Evolutionary conservation across 2,797 vertebrate genomes (phyloP).

Genomic region (Karalla daura): DNA sequence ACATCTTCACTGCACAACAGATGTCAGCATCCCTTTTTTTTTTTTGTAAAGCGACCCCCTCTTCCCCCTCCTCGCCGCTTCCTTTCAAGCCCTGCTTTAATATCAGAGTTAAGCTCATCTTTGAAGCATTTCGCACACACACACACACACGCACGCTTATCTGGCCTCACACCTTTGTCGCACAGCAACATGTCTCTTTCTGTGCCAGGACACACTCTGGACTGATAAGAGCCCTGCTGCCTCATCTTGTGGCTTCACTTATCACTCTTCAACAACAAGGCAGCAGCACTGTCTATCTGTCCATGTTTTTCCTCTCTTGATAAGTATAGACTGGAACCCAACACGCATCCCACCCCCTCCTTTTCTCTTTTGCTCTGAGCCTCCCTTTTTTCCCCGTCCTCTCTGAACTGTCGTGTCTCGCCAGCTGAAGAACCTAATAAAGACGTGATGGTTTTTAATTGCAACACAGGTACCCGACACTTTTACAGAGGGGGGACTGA

Average conservation of each 20-base stretch:
- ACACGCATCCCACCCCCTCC: conserved; percentile 1
- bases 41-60: conserved; percentile 8
- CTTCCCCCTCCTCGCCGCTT: background rate
- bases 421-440: conserved; percentile 44
- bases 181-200: conserved; percentile 66
- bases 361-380: conserved; percentile 6
- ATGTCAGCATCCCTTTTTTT: conserved; percentile 41
- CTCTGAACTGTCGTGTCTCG: conserved; percentile 20
- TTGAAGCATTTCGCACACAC: conserved; percentile 65
- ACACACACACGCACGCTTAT: conserved; percentile 71
- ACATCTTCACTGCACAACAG: conserved; percentile 47
- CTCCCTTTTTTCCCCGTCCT: background rate
- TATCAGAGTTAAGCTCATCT: conserved; percentile 63
- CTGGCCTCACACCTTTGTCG: conserved; percentile 71
- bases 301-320: conserved; percentile 55
- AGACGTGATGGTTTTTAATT: conserved; percentile 57
- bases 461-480: conserved; percentile 33
- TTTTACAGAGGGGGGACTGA: conserved; percentile 24
- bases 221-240: conserved; percentile 71
- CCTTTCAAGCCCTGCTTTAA: conserved; percentile 41
- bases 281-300: conserved; percentile 57
- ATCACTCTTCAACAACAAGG: conserved; percentile 74
- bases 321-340: conserved; percentile 55
- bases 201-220: conserved; percentile 59
- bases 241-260: conserved; percentile 69